Evolutionary conservation across 2,113 vertebrate species (phyloP).

Genomic region (Merops nubicus): DNA sequence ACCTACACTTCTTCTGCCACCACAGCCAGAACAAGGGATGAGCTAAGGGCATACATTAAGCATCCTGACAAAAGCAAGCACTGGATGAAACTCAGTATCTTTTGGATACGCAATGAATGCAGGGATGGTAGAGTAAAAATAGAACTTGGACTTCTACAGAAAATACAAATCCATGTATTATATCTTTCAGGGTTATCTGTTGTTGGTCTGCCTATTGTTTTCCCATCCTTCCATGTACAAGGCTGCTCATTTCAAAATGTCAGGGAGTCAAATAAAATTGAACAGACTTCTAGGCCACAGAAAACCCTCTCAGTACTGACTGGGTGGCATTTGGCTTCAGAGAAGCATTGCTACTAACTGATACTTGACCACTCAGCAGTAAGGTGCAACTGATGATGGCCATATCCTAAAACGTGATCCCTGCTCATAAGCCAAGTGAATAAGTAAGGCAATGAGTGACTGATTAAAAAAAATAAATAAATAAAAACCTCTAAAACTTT

Average conservation of each 20-base stretch:
- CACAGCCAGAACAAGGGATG: background rate
- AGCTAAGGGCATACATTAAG: background rate
- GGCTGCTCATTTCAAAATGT: background rate
- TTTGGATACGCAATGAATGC: fast-evolving
- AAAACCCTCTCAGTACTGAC: background rate
- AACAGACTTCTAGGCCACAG: background rate
- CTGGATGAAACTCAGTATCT: background rate
- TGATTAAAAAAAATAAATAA: background rate
- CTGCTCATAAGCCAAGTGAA: background rate
- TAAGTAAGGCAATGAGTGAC: background rate
- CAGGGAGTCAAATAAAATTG: background rate
- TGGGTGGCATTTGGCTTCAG: background rate
- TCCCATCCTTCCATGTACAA: background rate
- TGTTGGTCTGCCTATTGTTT: background rate
- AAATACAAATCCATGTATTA: fast-evolving
- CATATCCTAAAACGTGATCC: background rate
- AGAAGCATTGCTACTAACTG: background rate
- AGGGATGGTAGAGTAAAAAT: background rate
- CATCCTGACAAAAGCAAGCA: background rate
- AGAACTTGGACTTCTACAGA: background rate
- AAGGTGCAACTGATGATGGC: background rate
- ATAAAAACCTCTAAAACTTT: background rate
- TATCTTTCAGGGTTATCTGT: background rate
- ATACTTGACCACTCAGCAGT: background rate
- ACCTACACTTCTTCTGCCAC: background rate